These are phyloP conservation scores for Calephelis perditalis DNA, from an alignment of 2,888 invertebrate species.

Conservation along the genomic window DNA sequence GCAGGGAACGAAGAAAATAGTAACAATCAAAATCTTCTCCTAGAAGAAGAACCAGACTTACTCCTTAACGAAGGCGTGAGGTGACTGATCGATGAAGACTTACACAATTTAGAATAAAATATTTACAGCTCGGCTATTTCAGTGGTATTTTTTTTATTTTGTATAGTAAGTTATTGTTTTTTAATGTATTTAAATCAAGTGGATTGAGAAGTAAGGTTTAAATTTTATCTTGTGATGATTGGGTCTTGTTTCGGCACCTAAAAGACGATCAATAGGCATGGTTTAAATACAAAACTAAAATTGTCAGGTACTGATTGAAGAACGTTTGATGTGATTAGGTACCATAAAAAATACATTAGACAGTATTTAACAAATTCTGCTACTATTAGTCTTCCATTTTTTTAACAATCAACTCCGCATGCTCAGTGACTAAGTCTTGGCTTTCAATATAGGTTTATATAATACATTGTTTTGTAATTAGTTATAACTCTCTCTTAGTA, in stretches of 20 bases:
- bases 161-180: slow-evolving; percentile 73
- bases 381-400: no score
- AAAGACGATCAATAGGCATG: neutral
- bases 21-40: slow-evolving; percentile 67
- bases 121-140: slow-evolving; percentile 46
- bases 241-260: slow-evolving; percentile 28
- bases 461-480: no score
- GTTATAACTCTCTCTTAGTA: no score
- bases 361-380: neutral
- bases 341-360: neutral
- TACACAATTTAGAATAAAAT: slow-evolving; percentile 54
- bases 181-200: slow-evolving; percentile 51
- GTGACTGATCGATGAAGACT: slow-evolving; percentile 55
- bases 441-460: no score
- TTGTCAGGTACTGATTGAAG: neutral
- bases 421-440: no score
- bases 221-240: slow-evolving; percentile 60
- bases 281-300: neutral
- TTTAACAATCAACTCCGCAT: no score
- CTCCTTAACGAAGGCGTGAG: slow-evolving; percentile 66
- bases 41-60: slow-evolving; percentile 65
- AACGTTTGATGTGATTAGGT: neutral
- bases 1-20: slow-evolving; percentile 63
- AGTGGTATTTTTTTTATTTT: slow-evolving; percentile 61
- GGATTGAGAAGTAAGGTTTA: slow-evolving; percentile 62